These are phyloP conservation scores for Neodiprion lecontei DNA, from an alignment of 1,140 invertebrate species.

Conservation along the genomic window DNA sequence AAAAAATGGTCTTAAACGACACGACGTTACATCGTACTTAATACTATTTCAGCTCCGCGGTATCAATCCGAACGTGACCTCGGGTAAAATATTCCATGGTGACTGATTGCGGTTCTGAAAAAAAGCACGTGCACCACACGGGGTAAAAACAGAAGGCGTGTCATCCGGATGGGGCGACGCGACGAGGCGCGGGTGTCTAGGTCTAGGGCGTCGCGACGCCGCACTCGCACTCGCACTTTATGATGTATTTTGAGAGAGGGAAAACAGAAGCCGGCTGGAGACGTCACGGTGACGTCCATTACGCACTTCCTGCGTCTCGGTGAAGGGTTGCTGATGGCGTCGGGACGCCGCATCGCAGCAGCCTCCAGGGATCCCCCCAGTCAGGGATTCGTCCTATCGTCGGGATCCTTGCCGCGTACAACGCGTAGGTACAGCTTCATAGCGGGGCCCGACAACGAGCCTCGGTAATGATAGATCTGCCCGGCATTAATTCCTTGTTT, in stretches of 20 bases:
- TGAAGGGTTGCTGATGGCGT: conserved; percentile 38
- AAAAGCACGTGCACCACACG: no score
- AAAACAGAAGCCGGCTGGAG: conserved; percentile 13
- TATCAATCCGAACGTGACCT: no score
- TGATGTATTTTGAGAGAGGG: conserved; percentile 11
- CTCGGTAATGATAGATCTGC: conserved; percentile 47
- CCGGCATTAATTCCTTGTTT: conserved; percentile 50
- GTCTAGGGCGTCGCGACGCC: neutral
- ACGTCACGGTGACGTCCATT: conserved; percentile 39
- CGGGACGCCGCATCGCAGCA: conserved; percentile 26
- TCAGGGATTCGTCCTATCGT: neutral
- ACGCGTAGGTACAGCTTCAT: neutral
- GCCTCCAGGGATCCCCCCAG: neutral
- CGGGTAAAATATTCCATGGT: no score
- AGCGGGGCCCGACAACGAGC: conserved; percentile 30
- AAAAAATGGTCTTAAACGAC: no score
- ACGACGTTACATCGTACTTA: no score
- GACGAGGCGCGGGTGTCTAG: no score
- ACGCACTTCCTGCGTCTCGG: conserved; percentile 37
- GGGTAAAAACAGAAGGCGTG: no score
- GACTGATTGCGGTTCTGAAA: no score
- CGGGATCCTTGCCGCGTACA: neutral
- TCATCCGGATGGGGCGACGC: no score
- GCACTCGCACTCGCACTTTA: conserved; percentile 6
- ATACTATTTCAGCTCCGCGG: no score